phyloP scores from a whole-genome alignment of 2,888 invertebrate genomes.

The Stictocephala bisonia region DNA sequence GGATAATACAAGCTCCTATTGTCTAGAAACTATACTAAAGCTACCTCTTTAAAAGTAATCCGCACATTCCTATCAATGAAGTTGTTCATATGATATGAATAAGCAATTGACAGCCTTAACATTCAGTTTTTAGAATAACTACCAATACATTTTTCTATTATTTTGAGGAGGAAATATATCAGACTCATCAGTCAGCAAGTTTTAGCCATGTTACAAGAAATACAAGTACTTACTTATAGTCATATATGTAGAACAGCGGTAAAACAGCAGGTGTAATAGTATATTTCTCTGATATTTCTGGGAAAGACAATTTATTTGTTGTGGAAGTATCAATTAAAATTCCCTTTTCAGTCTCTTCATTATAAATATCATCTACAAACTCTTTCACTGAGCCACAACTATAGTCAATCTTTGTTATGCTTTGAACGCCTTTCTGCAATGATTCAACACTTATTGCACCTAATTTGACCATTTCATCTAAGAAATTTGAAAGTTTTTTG shows the following conservation, averaged over 20 bases:
- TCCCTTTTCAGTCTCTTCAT: constrained; percentile 11
- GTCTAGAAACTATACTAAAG: no score
- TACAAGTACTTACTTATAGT: constrained; percentile 66
- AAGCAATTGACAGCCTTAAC: no score
- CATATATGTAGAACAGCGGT: constrained; percentile 71
- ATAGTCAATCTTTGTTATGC: constrained; percentile 73
- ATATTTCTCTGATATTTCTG: constrained; percentile 74
- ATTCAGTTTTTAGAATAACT: no score
- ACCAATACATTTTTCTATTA: no score
- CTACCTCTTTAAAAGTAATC: no score
- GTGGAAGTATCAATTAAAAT: constrained; percentile 47
- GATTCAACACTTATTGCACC: constrained; percentile 63
- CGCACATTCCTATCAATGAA: no score
- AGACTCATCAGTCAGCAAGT: no score
- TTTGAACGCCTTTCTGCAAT: constrained; percentile 79
- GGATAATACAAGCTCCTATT: no score
- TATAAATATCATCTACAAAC: constrained; percentile 62
- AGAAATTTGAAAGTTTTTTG: constrained; percentile 89
- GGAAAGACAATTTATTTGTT: constrained; percentile 63
- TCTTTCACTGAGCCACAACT: constrained; percentile 69
- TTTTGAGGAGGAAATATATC: no score
- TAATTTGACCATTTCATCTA: constrained; percentile 76
- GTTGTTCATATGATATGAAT: no score
- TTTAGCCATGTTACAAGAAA: no score
- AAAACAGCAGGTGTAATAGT: constrained; percentile 75